phyloP scores from a whole-genome alignment of 1,140 invertebrate genomes.

The Babylonia areolata region DNA sequence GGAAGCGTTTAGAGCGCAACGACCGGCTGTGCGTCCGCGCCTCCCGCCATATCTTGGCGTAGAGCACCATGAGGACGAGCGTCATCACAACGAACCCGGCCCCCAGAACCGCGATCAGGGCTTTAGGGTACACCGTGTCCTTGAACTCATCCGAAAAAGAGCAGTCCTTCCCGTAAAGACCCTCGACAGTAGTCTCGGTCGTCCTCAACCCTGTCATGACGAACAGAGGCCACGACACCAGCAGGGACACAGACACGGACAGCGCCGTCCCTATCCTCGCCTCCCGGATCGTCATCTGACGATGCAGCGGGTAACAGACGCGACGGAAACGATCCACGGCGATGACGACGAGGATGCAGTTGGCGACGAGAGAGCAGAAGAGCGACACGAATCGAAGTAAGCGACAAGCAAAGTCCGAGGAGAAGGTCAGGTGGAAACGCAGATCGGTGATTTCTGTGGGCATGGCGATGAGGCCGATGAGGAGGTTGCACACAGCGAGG shows the following conservation, averaged over 20 bases:
- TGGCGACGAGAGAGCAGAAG: conserved; percentile 55
- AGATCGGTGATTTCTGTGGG: conserved; percentile 60
- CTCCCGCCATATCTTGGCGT: conserved; percentile 54
- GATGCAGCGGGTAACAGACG: conserved; percentile 57
- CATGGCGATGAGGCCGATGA: conserved; percentile 49
- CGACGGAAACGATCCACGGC: conserved; percentile 62
- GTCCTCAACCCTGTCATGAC: conserved; percentile 35
- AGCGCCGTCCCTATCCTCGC: conserved; percentile 24
- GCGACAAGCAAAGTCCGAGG: conserved; percentile 56
- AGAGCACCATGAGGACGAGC: conserved; percentile 49
- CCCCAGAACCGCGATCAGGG: conserved; percentile 52
- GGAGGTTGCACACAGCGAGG: conserved; percentile 52
- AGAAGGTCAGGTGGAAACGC: conserved; percentile 53
- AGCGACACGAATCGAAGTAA: conserved; percentile 59
- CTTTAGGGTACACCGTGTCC: conserved; percentile 42
- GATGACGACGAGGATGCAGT: conserved; percentile 59
- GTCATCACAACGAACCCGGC: conserved; percentile 51
- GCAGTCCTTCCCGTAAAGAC: conserved; percentile 56
- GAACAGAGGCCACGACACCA: conserved; percentile 38
- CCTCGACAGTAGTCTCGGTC: conserved; percentile 6
- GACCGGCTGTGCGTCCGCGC: conserved; percentile 36
- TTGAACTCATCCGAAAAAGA: conserved; percentile 51
- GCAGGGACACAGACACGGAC: conserved; percentile 14
- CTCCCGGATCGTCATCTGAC: conserved; percentile 51
- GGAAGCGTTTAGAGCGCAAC: background rate